Evolutionary conservation across 2,888 invertebrate species (phyloP).

Genomic region (Augiades crinisus): DNA sequence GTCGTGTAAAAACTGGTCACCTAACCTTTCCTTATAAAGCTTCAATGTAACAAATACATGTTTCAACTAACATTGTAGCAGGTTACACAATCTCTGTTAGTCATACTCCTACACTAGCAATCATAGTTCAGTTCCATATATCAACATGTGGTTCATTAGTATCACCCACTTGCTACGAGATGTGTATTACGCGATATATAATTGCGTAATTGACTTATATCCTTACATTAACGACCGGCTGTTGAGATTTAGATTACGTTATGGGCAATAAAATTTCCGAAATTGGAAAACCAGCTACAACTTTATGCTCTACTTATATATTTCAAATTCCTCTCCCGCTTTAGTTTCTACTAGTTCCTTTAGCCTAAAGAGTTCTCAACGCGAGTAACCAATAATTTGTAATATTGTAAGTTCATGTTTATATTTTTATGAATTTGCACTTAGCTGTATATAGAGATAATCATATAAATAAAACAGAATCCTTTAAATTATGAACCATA

Average conservation of each 20-base stretch:
- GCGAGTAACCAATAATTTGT: no score
- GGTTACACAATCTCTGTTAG: constrained; percentile 9
- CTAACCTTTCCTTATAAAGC: constrained; percentile 4
- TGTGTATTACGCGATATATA: constrained; percentile 6
- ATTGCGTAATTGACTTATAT: constrained; percentile 24
- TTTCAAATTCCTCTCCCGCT: no score
- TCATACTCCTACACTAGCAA: constrained; percentile 5
- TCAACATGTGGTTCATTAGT: constrained; percentile 26
- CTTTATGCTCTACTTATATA: no score
- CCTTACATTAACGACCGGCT: constrained; percentile 12
- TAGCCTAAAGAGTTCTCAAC: no score
- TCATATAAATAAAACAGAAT: no score
- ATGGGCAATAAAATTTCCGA: constrained; percentile 4
- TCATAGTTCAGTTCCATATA: constrained; percentile 21
- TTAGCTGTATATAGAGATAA: no score
- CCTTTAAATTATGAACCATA: not conserved
- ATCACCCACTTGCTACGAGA: not conserved
- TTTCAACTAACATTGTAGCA: constrained; percentile 1
- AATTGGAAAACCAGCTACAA: constrained; percentile 9
- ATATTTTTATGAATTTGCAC: no score
- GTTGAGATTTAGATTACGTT: constrained; percentile 8
- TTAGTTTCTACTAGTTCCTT: no score
- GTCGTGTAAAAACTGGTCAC: constrained; percentile 8
- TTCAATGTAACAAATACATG: not conserved
- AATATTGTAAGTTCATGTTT: no score